These are phyloP conservation scores for Brachyptera risi DNA, from an alignment of 2,888 invertebrate species.

Conservation along the genomic window DNA sequence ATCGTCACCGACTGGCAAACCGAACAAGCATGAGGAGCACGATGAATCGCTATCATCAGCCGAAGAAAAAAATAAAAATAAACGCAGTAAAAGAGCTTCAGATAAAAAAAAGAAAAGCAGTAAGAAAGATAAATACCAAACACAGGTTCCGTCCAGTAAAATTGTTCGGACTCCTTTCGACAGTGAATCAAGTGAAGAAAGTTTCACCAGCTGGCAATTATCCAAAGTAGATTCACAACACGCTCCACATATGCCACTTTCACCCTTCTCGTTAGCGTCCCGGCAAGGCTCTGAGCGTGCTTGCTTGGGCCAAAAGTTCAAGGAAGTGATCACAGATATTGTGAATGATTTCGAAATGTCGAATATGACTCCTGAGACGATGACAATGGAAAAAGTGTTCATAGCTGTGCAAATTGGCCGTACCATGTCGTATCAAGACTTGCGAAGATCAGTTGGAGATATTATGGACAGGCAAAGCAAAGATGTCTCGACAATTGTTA, in stretches of 20 bases:
- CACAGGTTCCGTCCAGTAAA: too few species aligned
- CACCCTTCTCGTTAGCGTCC: slow-evolving; percentile 21
- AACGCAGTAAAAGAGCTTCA: too few species aligned
- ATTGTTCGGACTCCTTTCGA: too few species aligned
- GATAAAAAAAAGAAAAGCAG: too few species aligned
- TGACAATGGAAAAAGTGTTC: slow-evolving; percentile 24
- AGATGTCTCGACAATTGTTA: too few species aligned
- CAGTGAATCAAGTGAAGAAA: too few species aligned
- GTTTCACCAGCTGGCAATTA: slow-evolving; percentile 6
- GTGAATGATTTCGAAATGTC: slow-evolving; percentile 17
- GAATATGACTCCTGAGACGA: slow-evolving; percentile 17
- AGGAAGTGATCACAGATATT: slow-evolving; percentile 23
- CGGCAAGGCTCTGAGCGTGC: slow-evolving; percentile 3
- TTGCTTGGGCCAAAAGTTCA: slow-evolving; percentile 19
- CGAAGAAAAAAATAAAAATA: too few species aligned
- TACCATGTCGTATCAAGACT: slow-evolving; percentile 21
- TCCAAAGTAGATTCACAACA: background rate
- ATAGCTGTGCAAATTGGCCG: slow-evolving; percentile 24
- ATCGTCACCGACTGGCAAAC: too few species aligned
- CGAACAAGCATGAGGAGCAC: too few species aligned
- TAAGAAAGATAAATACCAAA: too few species aligned
- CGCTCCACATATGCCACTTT: slow-evolving; percentile 20
- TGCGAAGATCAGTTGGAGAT: slow-evolving; percentile 7
- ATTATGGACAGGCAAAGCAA: slow-evolving; percentile 21
- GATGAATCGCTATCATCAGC: too few species aligned